Evolutionary conservation across 1,140 invertebrate species (phyloP), one percentile per base, ranked within the genome.

Genomic region (Drosophila baimaii): DNA sequence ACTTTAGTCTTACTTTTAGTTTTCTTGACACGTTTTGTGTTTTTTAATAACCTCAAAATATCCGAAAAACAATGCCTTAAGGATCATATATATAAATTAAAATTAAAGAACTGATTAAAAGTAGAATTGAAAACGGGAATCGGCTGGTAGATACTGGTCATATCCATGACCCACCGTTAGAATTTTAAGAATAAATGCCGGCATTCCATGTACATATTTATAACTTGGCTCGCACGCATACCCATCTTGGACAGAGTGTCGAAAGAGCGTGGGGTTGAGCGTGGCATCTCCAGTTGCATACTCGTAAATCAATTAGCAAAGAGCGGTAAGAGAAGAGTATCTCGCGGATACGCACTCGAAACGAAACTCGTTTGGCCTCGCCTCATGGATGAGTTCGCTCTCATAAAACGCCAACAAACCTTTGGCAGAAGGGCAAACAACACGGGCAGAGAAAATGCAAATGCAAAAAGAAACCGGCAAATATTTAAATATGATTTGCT

Each of bases 401-500:
- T 62, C 58, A 37, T 77, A 62, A 68, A 62, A 83, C 49, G 73
- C 61, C 41, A 62, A 51, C 58, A 37, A 51, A 35, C 31, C 41
- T 62, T 46, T 52, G 44, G 21, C 52, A 35, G 23, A 51, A 46
- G 39, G 59, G 39, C 46, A 69, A 52, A 37, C 29, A 46, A 57
- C 23, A 70, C 43, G 15, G 10, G 31, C 46, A 64, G 19, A 43
- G 21, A 33, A 69, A 74, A 77, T 69, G 74, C 49, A 47, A 47
- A 47, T 47, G 62, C 47, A 37, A 63, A 56, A 52, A 51, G 47
- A 63, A 57, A 68, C 41, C 46, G 35, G 52, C 46, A 71, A 76
- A 85, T 85, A 88, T 88, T 85, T 81, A 78, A 57, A 82, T 79
- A 76, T 68, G 75, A 88, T 57, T 54, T 56, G 55, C 77, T 69